phyloP scores from a whole-genome alignment of 2,797 vertebrate species.

The Buceros bicornis region DNA sequence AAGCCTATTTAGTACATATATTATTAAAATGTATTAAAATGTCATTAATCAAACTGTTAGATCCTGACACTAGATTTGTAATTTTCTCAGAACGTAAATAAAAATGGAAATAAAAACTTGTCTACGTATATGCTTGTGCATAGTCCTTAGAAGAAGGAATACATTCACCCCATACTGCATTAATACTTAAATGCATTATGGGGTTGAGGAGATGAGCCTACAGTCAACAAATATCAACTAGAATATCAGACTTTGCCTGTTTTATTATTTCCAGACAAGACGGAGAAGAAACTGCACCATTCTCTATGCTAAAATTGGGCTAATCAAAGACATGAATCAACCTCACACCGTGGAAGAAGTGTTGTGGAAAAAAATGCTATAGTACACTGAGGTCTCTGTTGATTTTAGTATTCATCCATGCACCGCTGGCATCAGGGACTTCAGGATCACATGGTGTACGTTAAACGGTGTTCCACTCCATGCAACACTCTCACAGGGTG shows the following conservation, averaged over 20 bases:
- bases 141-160: not conserved
- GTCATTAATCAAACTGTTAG: slow-evolving; percentile 54
- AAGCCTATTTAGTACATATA: slow-evolving; percentile 46
- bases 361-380: not conserved
- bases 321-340: slow-evolving; percentile 55
- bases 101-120: not conserved
- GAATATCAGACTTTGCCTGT: not conserved
- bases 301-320: slow-evolving; percentile 4
- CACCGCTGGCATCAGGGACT: not conserved
- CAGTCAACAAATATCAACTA: not conserved
- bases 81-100: slow-evolving; percentile 39
- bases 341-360: not conserved
- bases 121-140: not conserved
- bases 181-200: not conserved
- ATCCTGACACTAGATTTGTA: slow-evolving; percentile 45
- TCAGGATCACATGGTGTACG: not conserved
- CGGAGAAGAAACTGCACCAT: not conserved
- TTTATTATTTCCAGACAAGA: not conserved
- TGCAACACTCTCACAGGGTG: not conserved
- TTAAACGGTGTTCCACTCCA: slow-evolving; percentile 53
- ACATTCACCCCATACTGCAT: not conserved
- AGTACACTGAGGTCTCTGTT: not conserved
- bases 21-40: slow-evolving; percentile 57
- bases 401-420: slow-evolving; percentile 22
- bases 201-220: not conserved